Conservation (phyloP, 2,888 invertebrate genomes). For the Drosophila rellima region DNA sequence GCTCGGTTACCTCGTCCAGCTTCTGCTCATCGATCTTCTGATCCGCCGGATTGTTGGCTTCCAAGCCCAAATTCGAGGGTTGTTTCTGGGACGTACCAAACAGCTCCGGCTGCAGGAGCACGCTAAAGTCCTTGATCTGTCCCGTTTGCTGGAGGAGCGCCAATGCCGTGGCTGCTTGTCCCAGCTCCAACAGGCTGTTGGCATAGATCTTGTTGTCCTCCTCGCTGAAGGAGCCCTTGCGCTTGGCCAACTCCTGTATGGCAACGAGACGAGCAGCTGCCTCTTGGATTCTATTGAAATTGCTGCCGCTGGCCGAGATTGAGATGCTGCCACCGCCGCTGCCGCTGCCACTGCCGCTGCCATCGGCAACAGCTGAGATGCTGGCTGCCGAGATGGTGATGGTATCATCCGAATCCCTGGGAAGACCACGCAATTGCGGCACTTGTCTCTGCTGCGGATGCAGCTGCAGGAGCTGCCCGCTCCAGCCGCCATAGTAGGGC, state of each 20-base stretch:
- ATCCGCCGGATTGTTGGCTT: constrained; percentile 65
- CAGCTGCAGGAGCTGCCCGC: constrained; percentile 88
- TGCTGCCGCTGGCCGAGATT: constrained; percentile 76
- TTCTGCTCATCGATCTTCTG: constrained; percentile 73
- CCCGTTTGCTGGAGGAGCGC: constrained; percentile 87
- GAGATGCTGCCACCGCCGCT: constrained; percentile 31
- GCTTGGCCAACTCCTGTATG: constrained; percentile 88
- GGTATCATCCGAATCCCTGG: constrained; percentile 67
- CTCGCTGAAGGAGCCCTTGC: constrained; percentile 87
- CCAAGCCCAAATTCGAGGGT: constrained; percentile 64
- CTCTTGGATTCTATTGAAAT: constrained; percentile 87
- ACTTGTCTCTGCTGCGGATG: constrained; percentile 42
- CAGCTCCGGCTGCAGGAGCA: constrained; percentile 84
- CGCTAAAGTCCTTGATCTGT: constrained; percentile 87
- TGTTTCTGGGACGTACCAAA: constrained; percentile 73
- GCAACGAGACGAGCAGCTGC: constrained; percentile 88
- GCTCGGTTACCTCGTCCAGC: constrained; percentile 77
- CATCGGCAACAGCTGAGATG: constrained; percentile 53
- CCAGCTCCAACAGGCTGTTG: constrained; percentile 87
- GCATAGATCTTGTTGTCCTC: constrained; percentile 88
- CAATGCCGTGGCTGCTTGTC: constrained; percentile 87
- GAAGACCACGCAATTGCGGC: constrained; percentile 37
- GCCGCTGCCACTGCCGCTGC: constrained; percentile 6
- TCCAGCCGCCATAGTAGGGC: constrained; percentile 91
- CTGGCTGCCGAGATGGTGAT: constrained; percentile 86